phyloP scores from a whole-genome alignment of 1,140 invertebrate species.

The Aethina tumida region DNA sequence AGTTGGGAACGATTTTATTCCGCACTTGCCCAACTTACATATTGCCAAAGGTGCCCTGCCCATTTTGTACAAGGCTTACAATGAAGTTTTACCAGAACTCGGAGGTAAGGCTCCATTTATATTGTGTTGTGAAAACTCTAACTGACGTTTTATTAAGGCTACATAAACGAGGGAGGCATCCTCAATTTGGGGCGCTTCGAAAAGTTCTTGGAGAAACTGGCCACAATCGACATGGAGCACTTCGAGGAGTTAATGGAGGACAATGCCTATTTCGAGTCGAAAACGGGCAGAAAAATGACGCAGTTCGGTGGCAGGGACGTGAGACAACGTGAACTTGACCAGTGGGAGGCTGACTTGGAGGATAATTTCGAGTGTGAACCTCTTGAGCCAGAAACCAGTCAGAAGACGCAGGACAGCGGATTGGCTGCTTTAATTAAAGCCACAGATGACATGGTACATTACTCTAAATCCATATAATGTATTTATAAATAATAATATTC shows the following conservation, averaged over 20 bases:
- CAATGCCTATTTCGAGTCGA: slow-evolving; percentile 74
- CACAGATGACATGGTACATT: slow-evolving; percentile 47
- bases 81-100: slow-evolving; percentile 71
- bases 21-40: slow-evolving; percentile 86
- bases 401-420: slow-evolving; percentile 31
- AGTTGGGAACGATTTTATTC: slow-evolving; percentile 96
- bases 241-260: slow-evolving; percentile 81
- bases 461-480: slow-evolving; percentile 3
- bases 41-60: slow-evolving; percentile 84
- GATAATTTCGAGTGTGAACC: slow-evolving; percentile 13
- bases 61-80: slow-evolving; percentile 81
- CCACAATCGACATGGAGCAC: slow-evolving; percentile 70
- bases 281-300: slow-evolving; percentile 45
- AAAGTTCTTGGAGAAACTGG: slow-evolving; percentile 69
- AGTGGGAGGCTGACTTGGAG: slow-evolving; percentile 16
- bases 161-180: slow-evolving; percentile 84
- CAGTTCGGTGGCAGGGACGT: neutral
- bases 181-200: slow-evolving; percentile 81
- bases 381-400: slow-evolving; percentile 16
- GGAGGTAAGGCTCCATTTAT: slow-evolving; percentile 52
- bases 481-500: slow-evolving; percentile 18
- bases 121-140: slow-evolving; percentile 2
- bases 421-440: slow-evolving; percentile 49
- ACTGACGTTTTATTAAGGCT: slow-evolving; percentile 48
- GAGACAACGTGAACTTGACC: slow-evolving; percentile 13